Evolutionary conservation across 2,797 vertebrate species (phyloP).

Genomic region (Gallinago nigripennis): DNA sequence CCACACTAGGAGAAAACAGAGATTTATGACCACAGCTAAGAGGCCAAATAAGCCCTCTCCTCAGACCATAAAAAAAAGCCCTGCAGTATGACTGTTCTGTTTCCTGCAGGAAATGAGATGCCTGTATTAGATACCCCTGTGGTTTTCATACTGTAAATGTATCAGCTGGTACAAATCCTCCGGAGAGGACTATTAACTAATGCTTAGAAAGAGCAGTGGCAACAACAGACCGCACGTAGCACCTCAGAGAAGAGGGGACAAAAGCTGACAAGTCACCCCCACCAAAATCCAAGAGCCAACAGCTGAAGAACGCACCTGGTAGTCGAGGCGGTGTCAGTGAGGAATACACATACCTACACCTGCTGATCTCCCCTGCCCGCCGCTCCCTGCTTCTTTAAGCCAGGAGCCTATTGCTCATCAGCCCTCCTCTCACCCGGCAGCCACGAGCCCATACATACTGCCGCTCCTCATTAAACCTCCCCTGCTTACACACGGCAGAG

Average conservation of each 20-base stretch:
- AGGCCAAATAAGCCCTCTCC: not conserved
- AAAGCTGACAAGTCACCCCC: conserved; percentile 3
- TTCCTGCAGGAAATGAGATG: conserved; percentile 64
- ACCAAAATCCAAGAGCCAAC: not conserved
- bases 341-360: not conserved
- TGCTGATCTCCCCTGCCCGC: not conserved
- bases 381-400: not conserved
- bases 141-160: conserved; percentile 50
- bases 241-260: not conserved
- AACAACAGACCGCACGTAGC: not conserved
- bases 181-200: conserved; percentile 56
- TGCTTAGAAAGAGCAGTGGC: conserved; percentile 38
- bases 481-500: not conserved
- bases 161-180: conserved; percentile 56
- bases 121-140: conserved; percentile 51
- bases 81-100: conserved; percentile 54
- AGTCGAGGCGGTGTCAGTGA: not conserved
- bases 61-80: not conserved
- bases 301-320: not conserved
- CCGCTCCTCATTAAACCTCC: not conserved
- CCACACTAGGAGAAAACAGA: not conserved
- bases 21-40: conserved; percentile 33
- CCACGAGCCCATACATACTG: not conserved
- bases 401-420: not conserved
- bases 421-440: not conserved